Base-by-base conservation (phyloP, 2,113 vertebrate species). In the Pyxicephalus adspersus region DNA sequence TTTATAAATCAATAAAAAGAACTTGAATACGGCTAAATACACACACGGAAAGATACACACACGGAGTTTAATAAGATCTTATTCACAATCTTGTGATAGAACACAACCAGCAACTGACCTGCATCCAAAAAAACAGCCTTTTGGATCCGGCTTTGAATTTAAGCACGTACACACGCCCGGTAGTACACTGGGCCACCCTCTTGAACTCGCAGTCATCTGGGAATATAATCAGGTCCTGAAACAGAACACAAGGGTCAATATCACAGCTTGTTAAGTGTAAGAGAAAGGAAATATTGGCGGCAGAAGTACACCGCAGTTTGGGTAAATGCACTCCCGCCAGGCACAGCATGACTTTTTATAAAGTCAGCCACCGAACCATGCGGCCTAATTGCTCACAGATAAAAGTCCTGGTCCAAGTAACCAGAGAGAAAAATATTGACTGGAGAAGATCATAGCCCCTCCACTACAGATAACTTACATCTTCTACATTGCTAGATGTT, bases 91-190 rank as follows among this genome's bases (percentile, higher is more conserved):
- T 45, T 45, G 7, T 20, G 28, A 9, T 16, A 2, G 18, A 20
- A 8, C 0, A 19, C 13, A n/a, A 1, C 22, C 50, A 16, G 28
- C 51, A 17, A 64, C 84, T 5, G 79, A 98, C 97, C 96, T 99
- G 97, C 95, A 99, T 99, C 97, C 97, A 99, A 85, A 99, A 99
- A 92, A 99, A 98, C 64, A 99, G 97, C 13, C 97, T 91, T 82
- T 98, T 98, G 64, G 97, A 98, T 16, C 97, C 96, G 0, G 97
- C 96, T 88, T 98, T 99, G 83, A 99, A 99, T 85, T 98, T 99
- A 86, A 99, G 89, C 88, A 99, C 97, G 29, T 94, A 99, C 79
- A 99, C 97, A 0, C 97, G 93, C 63, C 97, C 97, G 0, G 95
- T 97, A 25, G 96, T 98, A 86, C 97, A 98, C 91, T 98, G 97